Base-by-base conservation (phyloP, 2,797 vertebrate genomes). In the Eospalax fontanierii region DNA sequence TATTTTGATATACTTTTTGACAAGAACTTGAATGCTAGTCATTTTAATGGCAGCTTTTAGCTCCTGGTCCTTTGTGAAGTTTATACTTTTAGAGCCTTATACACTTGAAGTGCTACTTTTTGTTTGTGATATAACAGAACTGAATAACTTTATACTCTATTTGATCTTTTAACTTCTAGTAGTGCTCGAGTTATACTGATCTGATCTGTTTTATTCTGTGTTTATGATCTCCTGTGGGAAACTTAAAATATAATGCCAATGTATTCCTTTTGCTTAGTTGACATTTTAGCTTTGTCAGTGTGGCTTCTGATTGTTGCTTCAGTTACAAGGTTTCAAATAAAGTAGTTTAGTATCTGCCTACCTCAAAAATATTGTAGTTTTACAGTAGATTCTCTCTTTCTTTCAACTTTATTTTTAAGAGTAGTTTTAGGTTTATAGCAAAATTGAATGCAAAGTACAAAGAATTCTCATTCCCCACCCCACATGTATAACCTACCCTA, bases 21-120 rank as follows among this genome's bases (percentile, higher is more conserved):
- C 26, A 63, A 6, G 28, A 86, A 0, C 50, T 83, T 30, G 63
- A 89, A 75, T 91, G n/a, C 14, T 94, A 11, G 33, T 86, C 93
- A 65, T 81, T 96, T 87, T 93, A 71, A 57, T 76, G 61, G 35
- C 7, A 46, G 63, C 75, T 94, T 93, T 96, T 96, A 94, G 28
- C 54, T 95, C 65, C 63, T 81, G 71, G 84, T 90, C 54, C 28
- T 90, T 95, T 90, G 35, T 94, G 57, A 57, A 81, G 82, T 83
- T 91, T 90, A 88, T 86, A 84, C 50, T 96, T 89, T 82, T 68
- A 88, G 70, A 90, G 79, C 28, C 68, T 92, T 81, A 71, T 93
- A 35, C 22, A 61, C 90, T 94, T 85, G 89, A 71, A 73, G 75
- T 93, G 65, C 22, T 87, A 40, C 75, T 91, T 93, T 95, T 95